Evolutionary conservation across 1,140 invertebrate genomes (phyloP).

Genomic region (Caerostris darwini): DNA sequence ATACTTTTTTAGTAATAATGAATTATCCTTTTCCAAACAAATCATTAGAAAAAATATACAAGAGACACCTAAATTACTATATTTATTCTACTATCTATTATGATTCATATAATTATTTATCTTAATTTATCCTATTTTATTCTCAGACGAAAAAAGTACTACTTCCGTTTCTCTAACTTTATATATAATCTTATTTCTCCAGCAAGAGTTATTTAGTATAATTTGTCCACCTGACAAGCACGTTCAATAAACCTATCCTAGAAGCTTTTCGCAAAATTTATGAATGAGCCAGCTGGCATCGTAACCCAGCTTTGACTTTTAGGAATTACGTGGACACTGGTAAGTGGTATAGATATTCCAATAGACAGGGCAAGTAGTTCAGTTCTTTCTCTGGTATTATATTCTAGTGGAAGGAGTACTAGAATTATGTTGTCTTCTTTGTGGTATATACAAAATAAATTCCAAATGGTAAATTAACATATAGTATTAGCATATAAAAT

Average conservation of each 20-base stretch:
- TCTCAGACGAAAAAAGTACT: too few relatives aligned
- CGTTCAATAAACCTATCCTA: conserved; percentile 40
- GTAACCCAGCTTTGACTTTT: conserved; percentile 1
- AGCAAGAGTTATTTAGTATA: not conserved
- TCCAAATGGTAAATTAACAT: too few relatives aligned
- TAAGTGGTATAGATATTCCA: conserved; percentile 56
- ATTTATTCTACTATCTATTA: too few relatives aligned
- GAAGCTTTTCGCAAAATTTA: conserved; percentile 50
- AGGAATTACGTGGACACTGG: conserved; percentile 34
- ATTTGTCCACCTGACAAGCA: not conserved
- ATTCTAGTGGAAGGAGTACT: not conserved
- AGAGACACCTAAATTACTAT: too few relatives aligned
- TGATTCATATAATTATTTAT: too few relatives aligned
- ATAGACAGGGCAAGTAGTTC: not conserved
- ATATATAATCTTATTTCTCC: too few relatives aligned
- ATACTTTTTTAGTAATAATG: too few relatives aligned
- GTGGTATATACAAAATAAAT: not conserved
- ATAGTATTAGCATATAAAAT: too few relatives aligned
- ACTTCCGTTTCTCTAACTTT: too few relatives aligned
- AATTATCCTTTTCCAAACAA: too few relatives aligned
- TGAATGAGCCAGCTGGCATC: conserved; percentile 52
- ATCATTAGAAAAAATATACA: too few relatives aligned
- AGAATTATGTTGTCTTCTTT: not conserved
- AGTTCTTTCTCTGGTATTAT: not conserved
- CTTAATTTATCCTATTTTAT: too few relatives aligned